phyloP scores from a whole-genome alignment of 2,888 invertebrate genomes.

The Leucophenga maculata region DNA sequence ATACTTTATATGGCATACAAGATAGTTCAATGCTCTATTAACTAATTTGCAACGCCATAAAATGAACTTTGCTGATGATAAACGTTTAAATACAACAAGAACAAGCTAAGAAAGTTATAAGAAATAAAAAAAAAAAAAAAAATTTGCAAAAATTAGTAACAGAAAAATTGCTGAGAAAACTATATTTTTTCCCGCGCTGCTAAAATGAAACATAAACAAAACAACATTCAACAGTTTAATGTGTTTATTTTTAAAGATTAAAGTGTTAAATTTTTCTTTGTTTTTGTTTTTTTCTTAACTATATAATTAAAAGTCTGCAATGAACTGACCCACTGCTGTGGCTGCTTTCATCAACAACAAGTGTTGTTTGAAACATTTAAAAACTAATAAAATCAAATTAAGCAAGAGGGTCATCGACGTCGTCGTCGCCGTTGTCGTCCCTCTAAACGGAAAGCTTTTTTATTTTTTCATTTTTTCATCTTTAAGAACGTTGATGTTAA shows the following conservation, averaged over 20 bases:
- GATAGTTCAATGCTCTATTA: conserved; percentile 4
- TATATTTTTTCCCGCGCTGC: not conserved
- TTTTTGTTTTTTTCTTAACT: not conserved
- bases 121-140: conserved; percentile 32
- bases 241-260: conserved; percentile 27
- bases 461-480: too few species aligned
- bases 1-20: not conserved
- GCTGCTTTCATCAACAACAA: conserved; percentile 1
- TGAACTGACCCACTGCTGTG: not conserved
- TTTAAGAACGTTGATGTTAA: too few species aligned
- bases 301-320: not conserved
- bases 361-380: conserved; percentile 14
- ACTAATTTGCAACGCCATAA: conserved; percentile 13
- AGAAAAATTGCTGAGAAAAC: not conserved
- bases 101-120: conserved; percentile 1
- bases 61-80: not conserved
- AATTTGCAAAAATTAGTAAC: conserved; percentile 50
- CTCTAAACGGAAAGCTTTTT: too few species aligned
- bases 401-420: not conserved
- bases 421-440: too few species aligned
- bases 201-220: conserved; percentile 30
- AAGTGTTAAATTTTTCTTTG: not conserved
- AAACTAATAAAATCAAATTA: conserved; percentile 25
- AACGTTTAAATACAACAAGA: not conserved
- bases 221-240: conserved; percentile 42